phyloP scores from a whole-genome alignment of 30 jellyfish, hydroid and myxozoan genomes.

The Aurelia sp. region DNA sequence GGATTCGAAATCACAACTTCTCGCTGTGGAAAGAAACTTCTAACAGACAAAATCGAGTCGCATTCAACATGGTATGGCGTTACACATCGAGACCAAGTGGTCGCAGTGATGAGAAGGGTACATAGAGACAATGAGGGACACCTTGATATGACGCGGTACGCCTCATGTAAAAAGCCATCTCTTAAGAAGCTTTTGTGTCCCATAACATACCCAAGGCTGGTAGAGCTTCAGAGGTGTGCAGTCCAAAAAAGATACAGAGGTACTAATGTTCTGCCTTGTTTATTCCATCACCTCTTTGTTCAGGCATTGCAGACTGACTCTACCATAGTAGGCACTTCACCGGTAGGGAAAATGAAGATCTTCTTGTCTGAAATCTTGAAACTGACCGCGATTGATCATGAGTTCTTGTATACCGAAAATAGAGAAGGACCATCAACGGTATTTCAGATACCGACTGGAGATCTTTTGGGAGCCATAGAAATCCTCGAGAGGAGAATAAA shows the following conservation, averaged over 20 bases:
- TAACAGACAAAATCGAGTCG: constrained; percentile 65
- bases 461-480: background rate
- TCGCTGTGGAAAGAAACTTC: constrained; percentile 47
- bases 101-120: constrained; percentile 71
- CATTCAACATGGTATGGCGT: constrained; percentile 84
- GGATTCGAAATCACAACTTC: constrained; percentile 67
- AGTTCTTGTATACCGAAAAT: constrained; percentile 67
- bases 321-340: constrained; percentile 55
- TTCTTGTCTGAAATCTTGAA: constrained; percentile 41
- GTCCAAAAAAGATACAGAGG: constrained; percentile 42
- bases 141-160: constrained; percentile 76
- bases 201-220: constrained; percentile 8
- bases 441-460: constrained; percentile 27
- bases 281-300: constrained; percentile 24
- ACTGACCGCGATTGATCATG: constrained; percentile 43
- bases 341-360: constrained; percentile 56
- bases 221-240: constrained; percentile 76
- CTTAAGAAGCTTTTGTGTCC: constrained; percentile 16
- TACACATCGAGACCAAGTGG: constrained; percentile 34
- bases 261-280: constrained; percentile 47
- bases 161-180: constrained; percentile 68
- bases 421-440: constrained; percentile 66
- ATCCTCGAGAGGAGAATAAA: constrained; percentile 17
- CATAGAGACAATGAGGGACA: constrained; percentile 69
- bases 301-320: constrained; percentile 18